Conservation (phyloP, 37 sponge, comb jelly and placozoan species). For the Amphimedon queenslandica region DNA sequence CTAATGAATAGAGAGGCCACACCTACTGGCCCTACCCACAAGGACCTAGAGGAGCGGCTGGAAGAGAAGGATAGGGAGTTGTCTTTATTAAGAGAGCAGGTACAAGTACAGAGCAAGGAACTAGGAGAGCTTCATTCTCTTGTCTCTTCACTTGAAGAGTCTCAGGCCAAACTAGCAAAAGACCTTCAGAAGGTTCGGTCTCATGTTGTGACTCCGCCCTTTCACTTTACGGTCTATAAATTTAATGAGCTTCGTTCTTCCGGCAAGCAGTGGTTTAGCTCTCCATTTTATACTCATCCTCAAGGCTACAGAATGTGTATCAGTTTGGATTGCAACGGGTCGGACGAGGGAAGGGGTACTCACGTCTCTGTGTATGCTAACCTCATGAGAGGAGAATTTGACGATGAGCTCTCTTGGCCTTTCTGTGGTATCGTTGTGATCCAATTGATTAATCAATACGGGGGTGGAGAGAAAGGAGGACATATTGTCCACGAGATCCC, state of each 20-base stretch:
- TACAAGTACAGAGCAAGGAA: slow-evolving; percentile 12
- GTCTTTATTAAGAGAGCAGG: not conserved
- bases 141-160: not conserved
- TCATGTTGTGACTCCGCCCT: no score
- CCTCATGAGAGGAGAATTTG: slow-evolving; percentile 28
- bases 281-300: slow-evolving; percentile 14
- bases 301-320: slow-evolving; percentile 29
- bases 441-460: slow-evolving; percentile 5
- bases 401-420: slow-evolving; percentile 28
- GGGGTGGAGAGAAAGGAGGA: not conserved
- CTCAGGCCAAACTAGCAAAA: not conserved
- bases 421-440: slow-evolving; percentile 15
- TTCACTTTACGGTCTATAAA: not conserved
- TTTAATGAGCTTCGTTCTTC: not conserved
- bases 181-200: no score
- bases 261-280: slow-evolving; percentile 5
- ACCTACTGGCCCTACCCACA: not conserved
- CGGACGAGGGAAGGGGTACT: slow-evolving; percentile 5
- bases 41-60: not conserved
- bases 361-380: slow-evolving; percentile 23
- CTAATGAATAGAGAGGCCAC: not conserved
- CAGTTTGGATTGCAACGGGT: slow-evolving; percentile 18
- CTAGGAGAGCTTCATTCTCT: not conserved
- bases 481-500: slow-evolving; percentile 16
- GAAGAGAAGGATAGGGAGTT: slow-evolving; percentile 13